phyloP scores from a whole-genome alignment of 2,888 invertebrate genomes.

The Acleris laterana region DNA sequence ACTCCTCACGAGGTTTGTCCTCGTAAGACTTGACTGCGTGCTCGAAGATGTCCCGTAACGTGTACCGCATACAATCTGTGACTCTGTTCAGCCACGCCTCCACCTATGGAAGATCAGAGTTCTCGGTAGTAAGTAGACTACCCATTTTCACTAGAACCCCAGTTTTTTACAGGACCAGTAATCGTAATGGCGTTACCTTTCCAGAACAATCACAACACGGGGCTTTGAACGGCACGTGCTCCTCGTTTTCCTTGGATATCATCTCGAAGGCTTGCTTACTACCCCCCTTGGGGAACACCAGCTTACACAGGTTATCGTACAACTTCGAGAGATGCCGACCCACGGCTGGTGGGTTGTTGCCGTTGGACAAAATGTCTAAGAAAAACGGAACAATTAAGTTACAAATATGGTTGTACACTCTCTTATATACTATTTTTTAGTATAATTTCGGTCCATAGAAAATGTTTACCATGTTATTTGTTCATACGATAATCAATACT shows the following conservation, averaged over 20 bases:
- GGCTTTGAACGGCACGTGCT: slow-evolving; percentile 87
- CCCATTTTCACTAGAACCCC: no score
- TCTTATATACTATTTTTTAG: no score
- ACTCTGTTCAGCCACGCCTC: slow-evolving; percentile 95
- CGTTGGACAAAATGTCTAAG: slow-evolving; percentile 87
- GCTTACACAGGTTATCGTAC: slow-evolving; percentile 94
- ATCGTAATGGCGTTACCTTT: slow-evolving; percentile 82
- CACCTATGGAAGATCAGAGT: slow-evolving; percentile 79
- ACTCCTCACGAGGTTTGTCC: slow-evolving; percentile 94
- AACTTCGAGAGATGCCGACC: slow-evolving; percentile 94
- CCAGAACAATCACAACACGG: slow-evolving; percentile 94
- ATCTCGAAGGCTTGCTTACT: slow-evolving; percentile 89
- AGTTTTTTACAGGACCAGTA: neutral
- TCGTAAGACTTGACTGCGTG: slow-evolving; percentile 93
- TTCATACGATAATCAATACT: no score
- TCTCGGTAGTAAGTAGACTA: no score
- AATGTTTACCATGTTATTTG: no score
- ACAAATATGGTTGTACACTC: no score
- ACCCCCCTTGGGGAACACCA: slow-evolving; percentile 87
- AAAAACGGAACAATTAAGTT: slow-evolving; percentile 12
- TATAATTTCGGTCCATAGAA: no score
- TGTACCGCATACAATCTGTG: slow-evolving; percentile 92
- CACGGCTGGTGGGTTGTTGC: slow-evolving; percentile 93
- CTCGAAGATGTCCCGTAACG: slow-evolving; percentile 90
- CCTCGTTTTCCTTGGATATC: slow-evolving; percentile 93